Percentiles rank a stretch among this genome's conserved stretches.
These are phyloP conservation scores for Oryctes rhinoceros DNA, from an alignment of 1,140 invertebrate genomes.

Conservation along the genomic window DNA sequence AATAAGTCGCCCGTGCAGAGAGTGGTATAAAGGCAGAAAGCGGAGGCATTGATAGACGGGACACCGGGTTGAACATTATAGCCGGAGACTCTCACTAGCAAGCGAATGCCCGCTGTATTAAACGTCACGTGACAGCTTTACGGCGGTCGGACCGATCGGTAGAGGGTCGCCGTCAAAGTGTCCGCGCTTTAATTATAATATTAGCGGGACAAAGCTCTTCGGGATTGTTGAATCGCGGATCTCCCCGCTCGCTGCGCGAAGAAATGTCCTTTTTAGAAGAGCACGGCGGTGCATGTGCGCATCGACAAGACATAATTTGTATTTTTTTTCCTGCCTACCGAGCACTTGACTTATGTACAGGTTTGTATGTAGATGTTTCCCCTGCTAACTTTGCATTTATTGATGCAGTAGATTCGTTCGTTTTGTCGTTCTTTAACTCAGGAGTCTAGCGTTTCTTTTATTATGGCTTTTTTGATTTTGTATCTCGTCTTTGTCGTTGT, in stretches of 20 bases:
- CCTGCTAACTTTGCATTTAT: neutral
- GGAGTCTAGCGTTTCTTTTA: neutral
- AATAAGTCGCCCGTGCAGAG: slow-evolving; percentile 3
- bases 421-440: neutral
- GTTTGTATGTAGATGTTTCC: slow-evolving; percentile 26
- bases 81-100: neutral
- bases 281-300: slow-evolving; percentile 44
- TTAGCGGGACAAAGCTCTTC: slow-evolving; percentile 53
- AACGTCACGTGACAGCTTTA: slow-evolving; percentile 51
- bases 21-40: neutral
- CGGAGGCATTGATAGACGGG: slow-evolving; percentile 31
- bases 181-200: slow-evolving; percentile 56
- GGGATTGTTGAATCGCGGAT: slow-evolving; percentile 42
- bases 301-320: slow-evolving; percentile 56
- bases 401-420: neutral
- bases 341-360: slow-evolving; percentile 22
- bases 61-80: slow-evolving; percentile 24
- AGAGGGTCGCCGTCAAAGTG: slow-evolving; percentile 50
- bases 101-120: slow-evolving; percentile 8
- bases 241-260: slow-evolving; percentile 41
- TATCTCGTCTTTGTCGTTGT: neutral
- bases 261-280: slow-evolving; percentile 53
- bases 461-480: neutral
- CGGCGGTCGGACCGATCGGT: slow-evolving; percentile 37
- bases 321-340: slow-evolving; percentile 44